Evolutionary conservation across 2,888 invertebrate genomes (phyloP).

Genomic region (Aplocera efformata): DNA sequence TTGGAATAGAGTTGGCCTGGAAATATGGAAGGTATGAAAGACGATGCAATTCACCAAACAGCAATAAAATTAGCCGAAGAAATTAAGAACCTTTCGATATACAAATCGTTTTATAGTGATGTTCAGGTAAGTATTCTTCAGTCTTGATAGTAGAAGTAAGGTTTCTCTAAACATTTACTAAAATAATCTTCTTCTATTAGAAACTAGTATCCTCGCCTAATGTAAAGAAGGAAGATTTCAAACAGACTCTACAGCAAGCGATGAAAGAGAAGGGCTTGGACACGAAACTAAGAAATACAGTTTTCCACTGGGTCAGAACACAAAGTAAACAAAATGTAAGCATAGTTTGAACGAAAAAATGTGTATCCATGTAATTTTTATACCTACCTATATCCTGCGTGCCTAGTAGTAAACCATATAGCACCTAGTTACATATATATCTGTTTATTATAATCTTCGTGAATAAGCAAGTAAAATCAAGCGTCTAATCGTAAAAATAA

Average conservation of each 20-base stretch:
- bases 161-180: background rate
- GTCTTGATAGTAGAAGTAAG: background rate
- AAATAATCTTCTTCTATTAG: conserved; percentile 62
- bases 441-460: too few species aligned
- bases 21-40: conserved; percentile 77
- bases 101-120: conserved; percentile 88
- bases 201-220: conserved; percentile 88
- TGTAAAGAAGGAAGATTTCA: conserved; percentile 89
- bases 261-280: conserved; percentile 90
- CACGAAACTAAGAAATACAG: conserved; percentile 90
- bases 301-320: conserved; percentile 88
- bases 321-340: conserved; percentile 71
- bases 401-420: too few species aligned
- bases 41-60: conserved; percentile 85
- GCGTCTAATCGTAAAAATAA: too few species aligned
- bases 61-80: conserved; percentile 90
- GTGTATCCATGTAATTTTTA: too few species aligned
- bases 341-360: too few species aligned
- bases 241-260: conserved; percentile 86
- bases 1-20: conserved; percentile 42
- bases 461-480: too few species aligned
- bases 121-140: conserved; percentile 82
- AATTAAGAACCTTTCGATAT: conserved; percentile 87
- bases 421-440: too few species aligned
- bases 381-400: too few species aligned